Percentiles rank a stretch among this genome's conserved stretches.
phyloP scores from a whole-genome alignment of 2,888 invertebrate species.

The Myathropa florea region DNA sequence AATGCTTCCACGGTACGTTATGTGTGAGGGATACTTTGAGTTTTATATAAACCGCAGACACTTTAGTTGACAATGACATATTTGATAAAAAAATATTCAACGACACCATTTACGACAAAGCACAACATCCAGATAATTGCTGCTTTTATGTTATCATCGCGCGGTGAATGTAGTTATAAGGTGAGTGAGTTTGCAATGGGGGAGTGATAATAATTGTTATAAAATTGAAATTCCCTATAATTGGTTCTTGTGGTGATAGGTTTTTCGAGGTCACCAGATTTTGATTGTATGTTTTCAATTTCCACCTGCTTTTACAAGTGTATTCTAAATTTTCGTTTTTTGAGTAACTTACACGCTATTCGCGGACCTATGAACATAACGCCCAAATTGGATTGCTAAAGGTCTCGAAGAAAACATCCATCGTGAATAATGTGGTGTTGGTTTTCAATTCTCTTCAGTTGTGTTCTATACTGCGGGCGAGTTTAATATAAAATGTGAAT shows the following conservation, averaged over 20 bases:
- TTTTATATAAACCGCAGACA: slow-evolving; percentile 19
- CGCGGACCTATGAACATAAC: too few relatives aligned
- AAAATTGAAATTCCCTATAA: slow-evolving; percentile 26
- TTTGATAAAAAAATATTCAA: slow-evolving; percentile 21
- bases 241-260: slow-evolving; percentile 5
- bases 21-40: not conserved
- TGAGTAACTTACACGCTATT: too few relatives aligned
- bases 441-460: too few relatives aligned
- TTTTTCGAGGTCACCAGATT: slow-evolving; percentile 13
- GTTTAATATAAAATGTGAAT: too few relatives aligned
- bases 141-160: not conserved
- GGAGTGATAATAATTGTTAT: slow-evolving; percentile 15
- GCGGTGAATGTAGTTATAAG: not conserved
- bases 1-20: not conserved
- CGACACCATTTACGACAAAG: slow-evolving; percentile 5
- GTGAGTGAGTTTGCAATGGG: not conserved
- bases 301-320: not conserved
- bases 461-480: too few relatives aligned
- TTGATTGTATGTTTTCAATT: not conserved
- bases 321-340: not conserved
- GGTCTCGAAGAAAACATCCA: too few relatives aligned
- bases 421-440: too few relatives aligned
- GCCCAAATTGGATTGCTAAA: too few relatives aligned
- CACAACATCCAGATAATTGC: slow-evolving; percentile 18
- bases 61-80: not conserved